Conservation (phyloP, 1,140 invertebrate species). For the Neuroterus valhalla region DNA sequence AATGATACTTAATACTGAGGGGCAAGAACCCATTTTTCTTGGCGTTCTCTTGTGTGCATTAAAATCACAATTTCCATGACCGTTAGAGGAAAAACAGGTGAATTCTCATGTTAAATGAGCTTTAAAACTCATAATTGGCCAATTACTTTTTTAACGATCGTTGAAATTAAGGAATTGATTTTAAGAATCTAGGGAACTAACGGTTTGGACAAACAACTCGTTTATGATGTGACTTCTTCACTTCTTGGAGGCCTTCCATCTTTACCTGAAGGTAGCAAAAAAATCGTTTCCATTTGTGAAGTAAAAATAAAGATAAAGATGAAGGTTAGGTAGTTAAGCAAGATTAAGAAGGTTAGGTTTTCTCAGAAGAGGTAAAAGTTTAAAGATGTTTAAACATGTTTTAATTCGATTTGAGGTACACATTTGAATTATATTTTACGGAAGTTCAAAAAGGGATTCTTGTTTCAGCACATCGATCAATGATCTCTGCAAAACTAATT, state of each 20-base stretch:
- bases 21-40: too few species aligned
- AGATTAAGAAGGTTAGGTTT: too few species aligned
- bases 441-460: slow-evolving; percentile 17
- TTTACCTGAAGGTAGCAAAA: slow-evolving; percentile 17
- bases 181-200: slow-evolving; percentile 4
- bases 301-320: background rate
- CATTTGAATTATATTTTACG: too few species aligned
- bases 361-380: too few species aligned
- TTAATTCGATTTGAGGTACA: too few species aligned
- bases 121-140: slow-evolving; percentile 10
- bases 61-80: slow-evolving; percentile 16
- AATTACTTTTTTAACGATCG: slow-evolving; percentile 22
- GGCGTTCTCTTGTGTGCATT: background rate
- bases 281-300: background rate
- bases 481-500: slow-evolving; percentile 77
- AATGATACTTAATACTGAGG: too few species aligned
- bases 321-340: too few species aligned
- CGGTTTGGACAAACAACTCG: background rate
- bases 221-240: slow-evolving; percentile 21
- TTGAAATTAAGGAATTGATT: slow-evolving; percentile 11
- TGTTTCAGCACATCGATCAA: slow-evolving; percentile 75
- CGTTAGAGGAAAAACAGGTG: slow-evolving; percentile 3
- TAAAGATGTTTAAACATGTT: too few species aligned
- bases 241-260: slow-evolving; percentile 30
- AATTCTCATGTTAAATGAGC: background rate